Conservation (phyloP, 2,113 vertebrate genomes). For the Geococcyx californianus region DNA sequence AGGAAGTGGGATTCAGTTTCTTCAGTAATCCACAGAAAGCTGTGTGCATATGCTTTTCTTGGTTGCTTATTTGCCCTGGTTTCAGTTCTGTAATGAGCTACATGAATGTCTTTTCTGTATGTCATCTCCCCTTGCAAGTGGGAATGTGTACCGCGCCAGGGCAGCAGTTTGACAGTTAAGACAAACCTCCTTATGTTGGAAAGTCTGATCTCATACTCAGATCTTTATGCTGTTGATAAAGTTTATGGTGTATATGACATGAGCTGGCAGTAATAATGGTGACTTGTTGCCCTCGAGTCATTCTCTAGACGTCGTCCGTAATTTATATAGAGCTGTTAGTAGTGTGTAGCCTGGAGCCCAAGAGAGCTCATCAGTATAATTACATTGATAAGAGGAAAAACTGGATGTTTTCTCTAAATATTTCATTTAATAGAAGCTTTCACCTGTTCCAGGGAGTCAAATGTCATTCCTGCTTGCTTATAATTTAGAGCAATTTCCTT, state of each 20-base stretch:
- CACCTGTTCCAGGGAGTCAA: neutral
- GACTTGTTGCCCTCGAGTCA: neutral
- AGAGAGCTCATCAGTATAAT: neutral
- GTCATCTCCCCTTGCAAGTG: neutral
- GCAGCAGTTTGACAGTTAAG: neutral
- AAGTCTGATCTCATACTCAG: constrained; percentile 9
- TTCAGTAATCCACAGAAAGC: neutral
- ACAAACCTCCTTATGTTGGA: neutral
- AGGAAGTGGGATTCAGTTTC: neutral
- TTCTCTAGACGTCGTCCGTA: neutral
- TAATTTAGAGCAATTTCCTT: neutral
- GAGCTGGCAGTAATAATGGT: neutral
- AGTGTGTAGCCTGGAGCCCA: neutral
- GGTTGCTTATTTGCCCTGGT: neutral
- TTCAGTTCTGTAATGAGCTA: neutral
- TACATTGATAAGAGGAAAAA: neutral
- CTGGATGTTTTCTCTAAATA: neutral
- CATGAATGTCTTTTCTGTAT: rapidly evolving
- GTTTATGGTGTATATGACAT: constrained; percentile 2
- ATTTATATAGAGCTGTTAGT: constrained; percentile 4
- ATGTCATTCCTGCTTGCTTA: neutral
- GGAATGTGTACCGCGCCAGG: neutral
- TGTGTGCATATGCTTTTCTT: neutral
- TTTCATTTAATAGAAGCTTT: neutral
- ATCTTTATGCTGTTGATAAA: neutral